phyloP scores from a whole-genome alignment of 2,113 vertebrate species.

The Mus spicilegus region DNA sequence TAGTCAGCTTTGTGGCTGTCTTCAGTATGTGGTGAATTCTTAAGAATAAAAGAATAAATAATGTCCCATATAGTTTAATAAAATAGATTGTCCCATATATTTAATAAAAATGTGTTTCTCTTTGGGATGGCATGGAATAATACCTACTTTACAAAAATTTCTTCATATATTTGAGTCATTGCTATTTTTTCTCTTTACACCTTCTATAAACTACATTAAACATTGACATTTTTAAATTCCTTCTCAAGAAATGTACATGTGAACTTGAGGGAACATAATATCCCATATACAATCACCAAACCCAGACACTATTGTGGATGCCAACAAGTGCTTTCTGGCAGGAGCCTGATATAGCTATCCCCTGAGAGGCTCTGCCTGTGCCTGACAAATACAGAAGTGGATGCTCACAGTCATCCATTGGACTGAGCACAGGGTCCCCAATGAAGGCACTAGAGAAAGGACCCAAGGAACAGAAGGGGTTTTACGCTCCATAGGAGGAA shows the following conservation, averaged over 20 bases:
- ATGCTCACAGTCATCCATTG: no score
- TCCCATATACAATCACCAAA: no score
- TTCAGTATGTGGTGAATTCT: background rate
- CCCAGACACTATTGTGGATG: no score
- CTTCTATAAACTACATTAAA: background rate
- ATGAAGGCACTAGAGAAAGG: no score
- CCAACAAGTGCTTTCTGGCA: no score
- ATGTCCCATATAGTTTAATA: background rate
- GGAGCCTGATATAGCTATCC: no score
- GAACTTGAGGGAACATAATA: background rate
- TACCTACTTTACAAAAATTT: background rate
- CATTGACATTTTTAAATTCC: background rate
- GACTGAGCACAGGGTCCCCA: no score
- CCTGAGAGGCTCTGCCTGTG: no score
- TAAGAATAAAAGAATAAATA: background rate
- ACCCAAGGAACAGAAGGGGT: no score
- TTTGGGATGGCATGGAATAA: background rate
- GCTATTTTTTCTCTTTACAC: background rate
- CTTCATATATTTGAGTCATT: background rate
- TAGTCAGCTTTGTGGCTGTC: background rate
- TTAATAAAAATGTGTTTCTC: background rate
- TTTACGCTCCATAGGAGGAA: no score
- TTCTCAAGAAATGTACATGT: background rate
- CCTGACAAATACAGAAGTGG: no score
- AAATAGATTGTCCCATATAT: background rate